These are phyloP conservation scores for Polyommatus icarus DNA, from an alignment of 2,888 invertebrate genomes.

Conservation along the genomic window DNA sequence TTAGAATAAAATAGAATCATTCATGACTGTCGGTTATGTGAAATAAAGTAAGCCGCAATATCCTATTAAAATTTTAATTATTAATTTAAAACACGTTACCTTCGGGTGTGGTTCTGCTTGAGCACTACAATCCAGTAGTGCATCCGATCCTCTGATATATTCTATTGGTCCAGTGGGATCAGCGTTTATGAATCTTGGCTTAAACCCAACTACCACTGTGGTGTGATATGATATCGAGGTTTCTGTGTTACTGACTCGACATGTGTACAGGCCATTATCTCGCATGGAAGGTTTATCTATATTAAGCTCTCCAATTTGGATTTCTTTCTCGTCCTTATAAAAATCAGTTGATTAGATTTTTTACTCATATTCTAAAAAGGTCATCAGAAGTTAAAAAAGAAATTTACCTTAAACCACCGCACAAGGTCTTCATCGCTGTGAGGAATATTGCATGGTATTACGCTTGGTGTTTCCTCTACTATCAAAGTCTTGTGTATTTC, in stretches of 20 bases:
- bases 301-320: slow-evolving; percentile 26
- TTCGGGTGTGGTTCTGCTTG: slow-evolving; percentile 30
- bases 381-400: neutral
- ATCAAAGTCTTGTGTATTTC: neutral
- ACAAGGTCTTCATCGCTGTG: neutral
- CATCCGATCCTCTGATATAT: slow-evolving; percentile 27
- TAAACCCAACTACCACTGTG: slow-evolving; percentile 24
- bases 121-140: slow-evolving; percentile 34
- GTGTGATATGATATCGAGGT: slow-evolving; percentile 28
- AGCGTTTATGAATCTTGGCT: slow-evolving; percentile 28
- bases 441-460: slow-evolving; percentile 16
- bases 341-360: neutral
- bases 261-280: slow-evolving; percentile 33
- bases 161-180: slow-evolving; percentile 6
- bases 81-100: slow-evolving; percentile 27
- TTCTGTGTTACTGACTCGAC: slow-evolving; percentile 30
- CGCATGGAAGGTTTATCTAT: slow-evolving; percentile 4
- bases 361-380: neutral
- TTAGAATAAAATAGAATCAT: too few relatives aligned
- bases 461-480: neutral
- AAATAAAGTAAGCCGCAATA: neutral
- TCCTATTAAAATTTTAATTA: neutral
- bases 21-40: neutral
- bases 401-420: slow-evolving; percentile 32
- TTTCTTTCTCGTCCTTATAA: slow-evolving; percentile 31